These are phyloP conservation scores for Periophthalmodon schlosseri DNA, from an alignment of 2,113 vertebrate genomes.

Conservation along the genomic window DNA sequence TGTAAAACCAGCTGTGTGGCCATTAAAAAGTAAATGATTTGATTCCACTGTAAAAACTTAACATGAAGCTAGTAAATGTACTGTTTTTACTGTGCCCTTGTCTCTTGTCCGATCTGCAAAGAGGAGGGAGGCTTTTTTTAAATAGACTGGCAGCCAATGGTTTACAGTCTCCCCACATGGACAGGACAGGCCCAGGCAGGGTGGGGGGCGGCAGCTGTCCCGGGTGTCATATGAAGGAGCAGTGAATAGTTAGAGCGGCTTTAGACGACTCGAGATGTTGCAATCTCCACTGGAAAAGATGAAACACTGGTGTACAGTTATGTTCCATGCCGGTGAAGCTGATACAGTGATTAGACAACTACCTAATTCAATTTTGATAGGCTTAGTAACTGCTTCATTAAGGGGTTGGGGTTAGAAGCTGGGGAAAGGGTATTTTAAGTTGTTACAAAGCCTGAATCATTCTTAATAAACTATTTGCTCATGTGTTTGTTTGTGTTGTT, in stretches of 20 bases:
- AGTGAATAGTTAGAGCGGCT: slow-evolving; percentile 12
- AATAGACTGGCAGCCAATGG: slow-evolving; percentile 30
- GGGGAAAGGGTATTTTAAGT: background rate
- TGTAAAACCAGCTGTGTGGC: background rate
- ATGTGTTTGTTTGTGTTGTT: no score
- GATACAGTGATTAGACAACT: background rate
- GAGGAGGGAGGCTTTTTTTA: slow-evolving; percentile 36
- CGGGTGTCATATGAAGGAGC: slow-evolving; percentile 51
- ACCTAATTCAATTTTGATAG: background rate
- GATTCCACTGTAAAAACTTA: background rate
- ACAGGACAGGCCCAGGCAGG: slow-evolving; percentile 7
- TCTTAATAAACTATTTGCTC: no score
- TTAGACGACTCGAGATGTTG: slow-evolving; percentile 20
- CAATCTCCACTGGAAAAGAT: slow-evolving; percentile 29
- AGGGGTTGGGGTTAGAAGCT: no score
- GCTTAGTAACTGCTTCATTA: no score
- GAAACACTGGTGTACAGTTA: slow-evolving; percentile 7
- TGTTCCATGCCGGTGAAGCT: background rate
- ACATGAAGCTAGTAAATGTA: background rate
- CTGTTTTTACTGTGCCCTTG: background rate
- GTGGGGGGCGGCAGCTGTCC: slow-evolving; percentile 50
- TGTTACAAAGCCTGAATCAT: background rate
- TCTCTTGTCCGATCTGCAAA: background rate
- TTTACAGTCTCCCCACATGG: slow-evolving; percentile 50
- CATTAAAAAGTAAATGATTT: background rate